phyloP scores from a whole-genome alignment of 2,113 vertebrate species.

The Colius striatus region DNA sequence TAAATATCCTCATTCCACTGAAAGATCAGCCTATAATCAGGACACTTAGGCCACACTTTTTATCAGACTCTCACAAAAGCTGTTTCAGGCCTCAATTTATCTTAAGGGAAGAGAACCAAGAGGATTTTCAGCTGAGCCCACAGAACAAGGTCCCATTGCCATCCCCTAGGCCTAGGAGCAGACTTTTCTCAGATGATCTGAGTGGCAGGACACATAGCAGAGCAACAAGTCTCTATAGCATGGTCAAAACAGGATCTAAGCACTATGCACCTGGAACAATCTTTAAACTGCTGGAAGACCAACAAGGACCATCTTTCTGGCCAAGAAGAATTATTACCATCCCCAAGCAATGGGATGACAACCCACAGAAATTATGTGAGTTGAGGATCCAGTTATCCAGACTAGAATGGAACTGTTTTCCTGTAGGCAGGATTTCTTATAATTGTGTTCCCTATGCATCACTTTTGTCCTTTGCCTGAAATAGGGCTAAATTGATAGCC shows the following conservation, averaged over 20 bases:
- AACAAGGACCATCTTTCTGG: background rate
- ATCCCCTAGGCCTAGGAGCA: background rate
- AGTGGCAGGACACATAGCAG: background rate
- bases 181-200: background rate
- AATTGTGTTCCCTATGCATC: background rate
- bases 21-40: background rate
- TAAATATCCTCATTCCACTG: background rate
- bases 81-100: background rate
- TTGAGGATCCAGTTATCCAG: background rate
- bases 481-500: background rate
- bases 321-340: background rate
- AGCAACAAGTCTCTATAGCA: background rate
- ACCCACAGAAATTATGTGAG: background rate
- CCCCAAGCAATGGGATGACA: background rate
- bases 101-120: background rate
- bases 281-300: background rate
- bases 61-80: background rate
- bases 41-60: background rate
- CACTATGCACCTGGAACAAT: background rate
- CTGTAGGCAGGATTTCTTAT: background rate
- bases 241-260: background rate
- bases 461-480: conserved; percentile 11
- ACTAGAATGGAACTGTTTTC: background rate
- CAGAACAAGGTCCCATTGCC: background rate
- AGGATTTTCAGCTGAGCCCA: background rate